These are phyloP conservation scores for Diaprepes abbreviatus DNA, from an alignment of 2,888 invertebrate genomes.

Conservation along the genomic window DNA sequence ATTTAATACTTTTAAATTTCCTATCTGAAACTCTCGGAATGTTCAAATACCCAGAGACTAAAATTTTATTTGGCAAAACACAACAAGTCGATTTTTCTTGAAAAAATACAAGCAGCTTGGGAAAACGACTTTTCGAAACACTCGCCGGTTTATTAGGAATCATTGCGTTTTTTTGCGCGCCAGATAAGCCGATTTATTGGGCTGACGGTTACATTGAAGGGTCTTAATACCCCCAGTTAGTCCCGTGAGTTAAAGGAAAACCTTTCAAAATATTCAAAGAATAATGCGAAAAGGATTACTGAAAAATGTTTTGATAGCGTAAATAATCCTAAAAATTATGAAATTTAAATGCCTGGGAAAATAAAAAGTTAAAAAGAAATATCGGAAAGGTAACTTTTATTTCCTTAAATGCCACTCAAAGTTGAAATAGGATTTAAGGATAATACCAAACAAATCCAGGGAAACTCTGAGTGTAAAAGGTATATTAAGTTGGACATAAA, in stretches of 20 bases:
- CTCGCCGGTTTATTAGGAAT: conserved; percentile 5
- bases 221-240: neutral
- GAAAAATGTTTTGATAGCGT: neutral
- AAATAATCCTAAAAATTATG: neutral
- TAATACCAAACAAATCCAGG: no score
- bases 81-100: conserved; percentile 3
- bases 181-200: conserved; percentile 10
- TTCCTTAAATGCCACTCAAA: no score
- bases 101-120: conserved; percentile 13
- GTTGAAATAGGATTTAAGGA: no score
- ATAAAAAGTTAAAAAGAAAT: no score
- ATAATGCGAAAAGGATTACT: conserved; percentile 8
- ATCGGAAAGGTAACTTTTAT: no score
- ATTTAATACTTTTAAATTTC: neutral
- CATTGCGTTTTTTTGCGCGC: conserved; percentile 4
- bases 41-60: neutral
- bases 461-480: no score
- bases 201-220: conserved; percentile 9
- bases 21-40: neutral
- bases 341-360: no score
- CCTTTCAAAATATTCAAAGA: conserved; percentile 4
- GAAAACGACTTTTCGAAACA: conserved; percentile 5
- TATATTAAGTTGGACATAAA: no score
- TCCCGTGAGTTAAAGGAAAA: conserved; percentile 2
- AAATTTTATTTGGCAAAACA: conserved; percentile 9